phyloP scores from a whole-genome alignment of 2,113 vertebrate species.

The Xiphophorus maculatus region DNA sequence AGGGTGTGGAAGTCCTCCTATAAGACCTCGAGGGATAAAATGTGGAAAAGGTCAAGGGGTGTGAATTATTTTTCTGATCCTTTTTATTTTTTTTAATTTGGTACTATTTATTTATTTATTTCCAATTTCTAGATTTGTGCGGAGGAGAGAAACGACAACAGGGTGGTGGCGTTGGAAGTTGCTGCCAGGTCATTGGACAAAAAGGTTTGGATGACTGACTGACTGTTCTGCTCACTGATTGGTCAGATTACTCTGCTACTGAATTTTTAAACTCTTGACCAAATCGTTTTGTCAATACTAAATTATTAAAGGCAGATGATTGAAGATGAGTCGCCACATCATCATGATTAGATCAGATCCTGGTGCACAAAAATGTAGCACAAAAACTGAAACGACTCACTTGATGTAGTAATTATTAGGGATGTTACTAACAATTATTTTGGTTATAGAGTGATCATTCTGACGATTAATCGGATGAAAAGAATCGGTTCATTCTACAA shows the following conservation, averaged over 20 bases:
- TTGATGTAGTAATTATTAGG: background rate
- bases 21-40: too few species aligned
- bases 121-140: conserved; percentile 83
- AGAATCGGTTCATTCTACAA: too few species aligned
- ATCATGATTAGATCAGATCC: background rate
- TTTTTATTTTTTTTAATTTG: background rate
- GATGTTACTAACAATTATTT: too few species aligned
- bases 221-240: background rate
- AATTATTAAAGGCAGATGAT: background rate
- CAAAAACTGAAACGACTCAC: background rate
- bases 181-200: conserved; percentile 96
- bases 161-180: conserved; percentile 88
- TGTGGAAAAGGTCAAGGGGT: background rate
- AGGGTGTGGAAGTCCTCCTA: too few species aligned
- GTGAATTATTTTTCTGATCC: background rate
- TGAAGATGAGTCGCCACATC: background rate
- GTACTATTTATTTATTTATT: background rate
- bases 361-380: background rate
- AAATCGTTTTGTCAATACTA: too few species aligned
- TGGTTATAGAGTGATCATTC: too few species aligned
- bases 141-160: conserved; percentile 95
- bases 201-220: conserved; percentile 80
- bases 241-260: background rate
- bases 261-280: background rate
- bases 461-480: too few species aligned